Evolutionary conservation across 2,888 invertebrate species (phyloP), one percentile per base, ranked within the genome.

Genomic region (Acronicta psi): DNA sequence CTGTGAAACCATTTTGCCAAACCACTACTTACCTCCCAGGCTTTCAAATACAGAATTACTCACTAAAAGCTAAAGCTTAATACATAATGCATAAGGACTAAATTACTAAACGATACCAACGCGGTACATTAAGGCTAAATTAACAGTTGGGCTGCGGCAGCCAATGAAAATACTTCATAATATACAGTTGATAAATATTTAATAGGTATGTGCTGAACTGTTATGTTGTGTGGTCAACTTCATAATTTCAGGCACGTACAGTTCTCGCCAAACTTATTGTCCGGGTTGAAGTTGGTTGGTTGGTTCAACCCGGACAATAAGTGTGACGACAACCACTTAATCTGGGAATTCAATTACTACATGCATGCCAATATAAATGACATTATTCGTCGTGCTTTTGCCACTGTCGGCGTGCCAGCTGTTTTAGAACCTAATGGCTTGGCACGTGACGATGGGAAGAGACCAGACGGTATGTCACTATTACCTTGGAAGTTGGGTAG

Each of bases 171-270:
- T 42, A 18, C 31, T 45, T 51, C 37, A 45, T 44, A 57, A 41
- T 49, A 49, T 8, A 40, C 38, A 16, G 29, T 34, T 57, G 56
- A 57, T 68, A 59, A 64, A 74, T 74, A 68, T 55, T 70, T 59
- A 55, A 71, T 71, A 57, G 36, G 9, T 42, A 40, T 34, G 16
- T 37, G 36, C 18, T 44, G 34, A 50, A 42, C 45, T 46, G 47
- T 57, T 41, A 51, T 47, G 47, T 37, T 3, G 6, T 8, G 14
- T 2, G 29, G 37, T 6, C 6, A 34, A 54, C 17, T 58, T 23
- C 38, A 41, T 17, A 11, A 16, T 14, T 8, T 2, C 69, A 63
- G 67, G 53, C 23, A 13, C 40, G 46, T 36, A 63, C 51, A n/a
- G n/a, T n/a, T n/a, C n/a, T n/a, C n/a, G n/a, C n/a, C n/a, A n/a